These are phyloP conservation scores for Ophioderma brevispina DNA, from an alignment of 35 echinoderm and acorn worm species.

Conservation along the genomic window DNA sequence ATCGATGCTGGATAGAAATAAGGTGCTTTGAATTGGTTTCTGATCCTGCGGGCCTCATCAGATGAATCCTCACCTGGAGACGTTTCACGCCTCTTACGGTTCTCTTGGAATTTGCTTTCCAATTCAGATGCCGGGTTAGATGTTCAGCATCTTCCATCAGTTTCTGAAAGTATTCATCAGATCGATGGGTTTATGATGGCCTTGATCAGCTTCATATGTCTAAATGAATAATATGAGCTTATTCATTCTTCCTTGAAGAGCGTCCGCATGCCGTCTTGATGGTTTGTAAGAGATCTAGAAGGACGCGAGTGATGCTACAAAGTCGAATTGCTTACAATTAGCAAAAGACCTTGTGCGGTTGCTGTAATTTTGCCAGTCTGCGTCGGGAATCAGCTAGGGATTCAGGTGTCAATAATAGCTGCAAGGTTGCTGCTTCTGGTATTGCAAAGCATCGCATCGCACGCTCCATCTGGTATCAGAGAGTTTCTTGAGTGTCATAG, in stretches of 20 bases:
- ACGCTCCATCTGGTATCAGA: constrained; percentile 13
- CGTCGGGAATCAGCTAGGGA: constrained; percentile 5
- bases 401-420: background rate
- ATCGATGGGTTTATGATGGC: no score
- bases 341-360: constrained; percentile 18
- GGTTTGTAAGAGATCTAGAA: background rate
- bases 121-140: no score
- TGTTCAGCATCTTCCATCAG: no score
- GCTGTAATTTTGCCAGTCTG: background rate
- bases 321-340: background rate
- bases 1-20: no score
- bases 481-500: background rate
- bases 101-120: no score
- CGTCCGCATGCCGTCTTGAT: background rate
- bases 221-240: background rate
- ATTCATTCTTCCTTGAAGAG: background rate
- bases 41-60: no score
- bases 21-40: no score
- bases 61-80: no score
- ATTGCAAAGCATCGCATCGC: constrained; percentile 3
- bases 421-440: constrained; percentile 1
- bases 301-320: background rate
- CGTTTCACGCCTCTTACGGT: no score
- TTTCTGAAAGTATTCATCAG: no score
- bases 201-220: background rate